phyloP scores from a whole-genome alignment of 2,888 invertebrate genomes.

The Amphimallon solstitiale region DNA sequence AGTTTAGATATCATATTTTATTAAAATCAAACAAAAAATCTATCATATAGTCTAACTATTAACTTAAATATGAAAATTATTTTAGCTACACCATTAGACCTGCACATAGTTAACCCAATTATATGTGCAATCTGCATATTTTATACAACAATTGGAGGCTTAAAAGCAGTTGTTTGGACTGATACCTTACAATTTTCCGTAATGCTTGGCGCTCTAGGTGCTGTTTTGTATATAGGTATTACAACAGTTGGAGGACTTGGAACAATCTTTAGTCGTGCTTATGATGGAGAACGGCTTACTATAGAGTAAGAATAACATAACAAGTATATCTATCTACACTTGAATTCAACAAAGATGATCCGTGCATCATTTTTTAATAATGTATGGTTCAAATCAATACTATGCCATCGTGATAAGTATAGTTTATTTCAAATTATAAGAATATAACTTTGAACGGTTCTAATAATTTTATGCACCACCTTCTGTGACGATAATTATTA shows the following conservation, averaged over 20 bases:
- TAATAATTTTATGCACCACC: too few species aligned
- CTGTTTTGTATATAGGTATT: constrained; percentile 67
- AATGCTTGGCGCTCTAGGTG: constrained; percentile 64
- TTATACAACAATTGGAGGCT: constrained; percentile 75
- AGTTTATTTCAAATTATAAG: too few species aligned
- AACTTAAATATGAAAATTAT: constrained; percentile 41
- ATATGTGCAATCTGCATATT: constrained; percentile 77
- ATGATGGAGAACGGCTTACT: constrained; percentile 68
- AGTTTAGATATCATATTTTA: too few species aligned
- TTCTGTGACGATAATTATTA: too few species aligned
- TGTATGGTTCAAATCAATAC: too few species aligned
- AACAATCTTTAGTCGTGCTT: constrained; percentile 68
- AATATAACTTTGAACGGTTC: too few species aligned
- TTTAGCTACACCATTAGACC: constrained; percentile 69
- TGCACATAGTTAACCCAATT: constrained; percentile 70
- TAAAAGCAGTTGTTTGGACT: constrained; percentile 72
- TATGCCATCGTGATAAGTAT: too few species aligned
- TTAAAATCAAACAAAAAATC: too few species aligned
- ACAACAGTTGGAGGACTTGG: constrained; percentile 66
- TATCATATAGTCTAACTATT: too few species aligned
- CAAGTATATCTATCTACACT: too few species aligned
- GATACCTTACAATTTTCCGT: constrained; percentile 68
- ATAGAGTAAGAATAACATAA: constrained; percentile 53
- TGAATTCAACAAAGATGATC: too few species aligned
- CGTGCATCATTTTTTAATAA: too few species aligned